These are phyloP conservation scores for Biston stratarius DNA, from an alignment of 2,888 invertebrate species.

Conservation along the genomic window DNA sequence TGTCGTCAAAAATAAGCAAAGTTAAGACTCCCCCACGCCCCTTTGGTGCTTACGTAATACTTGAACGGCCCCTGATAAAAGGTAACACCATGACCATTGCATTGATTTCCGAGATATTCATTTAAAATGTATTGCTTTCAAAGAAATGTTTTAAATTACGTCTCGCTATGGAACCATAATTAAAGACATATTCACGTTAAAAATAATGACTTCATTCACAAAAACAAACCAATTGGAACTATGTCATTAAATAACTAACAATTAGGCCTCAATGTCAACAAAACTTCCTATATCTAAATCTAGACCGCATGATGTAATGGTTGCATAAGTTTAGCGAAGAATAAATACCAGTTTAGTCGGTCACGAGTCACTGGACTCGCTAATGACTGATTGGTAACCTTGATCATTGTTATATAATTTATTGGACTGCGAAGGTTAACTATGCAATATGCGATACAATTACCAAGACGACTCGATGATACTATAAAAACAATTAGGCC, in stretches of 20 bases:
- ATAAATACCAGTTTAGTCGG: conserved; percentile 4
- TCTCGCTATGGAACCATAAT: too few species aligned
- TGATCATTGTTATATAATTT: conserved; percentile 13
- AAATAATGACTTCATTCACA: conserved; percentile 4
- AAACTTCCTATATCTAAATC: conserved; percentile 24
- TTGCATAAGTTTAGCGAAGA: conserved; percentile 11
- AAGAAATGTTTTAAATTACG: too few species aligned
- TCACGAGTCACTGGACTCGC: conserved; percentile 38
- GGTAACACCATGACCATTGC: too few species aligned
- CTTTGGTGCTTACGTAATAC: too few species aligned
- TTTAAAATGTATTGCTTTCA: too few species aligned
- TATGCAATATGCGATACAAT: background rate
- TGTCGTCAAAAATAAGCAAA: too few species aligned
- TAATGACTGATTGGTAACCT: conserved; percentile 28
- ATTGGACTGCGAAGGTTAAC: conserved; percentile 3
- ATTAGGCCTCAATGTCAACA: conserved; percentile 27
- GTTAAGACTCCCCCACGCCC: too few species aligned
- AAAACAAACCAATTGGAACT: background rate
- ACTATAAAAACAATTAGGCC: too few species aligned
- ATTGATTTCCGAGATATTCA: too few species aligned
- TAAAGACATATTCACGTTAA: too few species aligned
- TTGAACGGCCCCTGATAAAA: too few species aligned
- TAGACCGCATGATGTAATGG: conserved; percentile 17
- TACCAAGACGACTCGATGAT: background rate
- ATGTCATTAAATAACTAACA: conserved; percentile 14